Base-by-base conservation (phyloP, 2,797 vertebrate species). In the Antennarius maculatus region DNA sequence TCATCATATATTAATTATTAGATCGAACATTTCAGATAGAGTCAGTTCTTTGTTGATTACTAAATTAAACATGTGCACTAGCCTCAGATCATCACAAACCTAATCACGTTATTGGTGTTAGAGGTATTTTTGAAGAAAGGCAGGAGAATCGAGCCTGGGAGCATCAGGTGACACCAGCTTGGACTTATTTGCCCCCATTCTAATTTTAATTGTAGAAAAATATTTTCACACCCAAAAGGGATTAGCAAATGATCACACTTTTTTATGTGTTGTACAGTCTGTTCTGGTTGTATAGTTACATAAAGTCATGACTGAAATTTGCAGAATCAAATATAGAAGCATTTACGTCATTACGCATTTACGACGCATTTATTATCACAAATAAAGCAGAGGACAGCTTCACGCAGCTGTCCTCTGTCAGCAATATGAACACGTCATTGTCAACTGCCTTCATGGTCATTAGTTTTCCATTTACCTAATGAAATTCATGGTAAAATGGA, bases 381-480 rank as follows among this genome's bases (percentile, higher is more conserved):
- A 3, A 59, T 17, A 59, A 18, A n/a, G 34, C n/a, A 60, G 55
- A 61, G 57, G 37, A 54, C 12, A 42, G 23, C 55, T 58, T 9
- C 13, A 54, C 13, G 13, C n/a, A 6, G 12, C 3, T 16, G 16
- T 17, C 23, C n/a, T 11, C 8, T 8, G 60, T 62, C 15, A 54
- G 57, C 53, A 67, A 77, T 72, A 84, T 74, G 75, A 84, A 66
- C 67, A 80, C 69, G 71, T 80, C 86, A 83, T 76, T 69, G 65
- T 82, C 88, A 82, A 77, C 80, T 86, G 82, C 82, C 86, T 85
- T 88, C 71, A 82, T 67, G 27, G 16, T 74, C 73, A 76, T 88
- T 86, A 86, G 55, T 68, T 85, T 81, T 86, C 74, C 71, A 80
- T 87, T 89, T 82, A 66, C 61, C 63, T 84, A 88, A 89, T 89